Percentiles rank a stretch among this genome's conserved stretches.
These are phyloP conservation scores for Gymnopithys bicolor DNA, from an alignment of 2,797 vertebrate genomes.

Conservation along the genomic window DNA sequence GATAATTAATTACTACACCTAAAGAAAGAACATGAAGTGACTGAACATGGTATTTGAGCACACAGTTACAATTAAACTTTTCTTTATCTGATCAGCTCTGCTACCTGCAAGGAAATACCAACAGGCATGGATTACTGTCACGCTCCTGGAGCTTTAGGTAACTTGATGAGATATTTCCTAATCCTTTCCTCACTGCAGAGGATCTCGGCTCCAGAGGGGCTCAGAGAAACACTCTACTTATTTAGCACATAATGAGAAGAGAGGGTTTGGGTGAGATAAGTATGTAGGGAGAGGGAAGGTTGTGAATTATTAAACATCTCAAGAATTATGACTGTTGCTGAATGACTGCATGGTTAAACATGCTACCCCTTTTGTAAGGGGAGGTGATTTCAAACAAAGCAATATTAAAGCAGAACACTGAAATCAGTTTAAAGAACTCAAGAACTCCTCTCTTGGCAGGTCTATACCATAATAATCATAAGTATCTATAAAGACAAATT, in stretches of 20 bases:
- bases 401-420: background rate
- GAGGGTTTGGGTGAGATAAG: background rate
- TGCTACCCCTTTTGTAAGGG: background rate
- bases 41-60: background rate
- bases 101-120: background rate
- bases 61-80: background rate
- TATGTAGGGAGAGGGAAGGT: background rate
- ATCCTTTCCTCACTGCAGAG: background rate
- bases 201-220: background rate
- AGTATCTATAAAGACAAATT: background rate
- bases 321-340: background rate
- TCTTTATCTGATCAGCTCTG: background rate
- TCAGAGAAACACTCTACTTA: background rate
- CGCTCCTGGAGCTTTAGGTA: background rate
- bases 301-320: background rate
- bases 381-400: background rate
- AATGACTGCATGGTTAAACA: background rate
- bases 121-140: background rate
- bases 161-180: background rate
- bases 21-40: background rate
- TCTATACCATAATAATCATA: background rate
- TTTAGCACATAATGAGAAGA: background rate
- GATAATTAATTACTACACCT: background rate
- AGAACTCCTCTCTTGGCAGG: background rate
- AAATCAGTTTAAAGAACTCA: background rate